A percentile compares a stretch with the other conserved stretches of the same genome.
Conservation (phyloP, 2,888 invertebrate genomes). For the Brenthis hecate region DNA sequence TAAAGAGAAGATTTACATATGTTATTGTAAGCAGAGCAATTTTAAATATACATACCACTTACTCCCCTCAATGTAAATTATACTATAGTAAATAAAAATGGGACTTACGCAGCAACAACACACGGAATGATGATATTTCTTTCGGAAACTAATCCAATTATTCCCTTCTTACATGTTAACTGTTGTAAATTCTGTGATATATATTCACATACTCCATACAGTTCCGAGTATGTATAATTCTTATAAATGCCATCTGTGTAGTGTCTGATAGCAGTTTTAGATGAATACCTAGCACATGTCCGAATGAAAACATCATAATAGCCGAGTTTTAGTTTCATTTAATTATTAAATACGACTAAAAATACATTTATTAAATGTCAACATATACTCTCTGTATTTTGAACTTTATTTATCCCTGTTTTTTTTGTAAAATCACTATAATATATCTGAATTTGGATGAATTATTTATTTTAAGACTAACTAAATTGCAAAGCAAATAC, state of each 20-base stretch:
- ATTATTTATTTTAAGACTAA: too few relatives aligned
- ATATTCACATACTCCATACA: constrained; percentile 74
- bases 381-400: neutral
- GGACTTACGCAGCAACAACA: constrained; percentile 80
- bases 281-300: constrained; percentile 65
- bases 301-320: constrained; percentile 72
- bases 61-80: too few relatives aligned
- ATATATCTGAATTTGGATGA: too few relatives aligned
- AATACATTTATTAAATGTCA: constrained; percentile 8
- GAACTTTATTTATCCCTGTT: constrained; percentile 1
- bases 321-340: constrained; percentile 59
- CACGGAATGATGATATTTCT: constrained; percentile 79
- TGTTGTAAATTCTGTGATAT: constrained; percentile 69
- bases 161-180: constrained; percentile 60
- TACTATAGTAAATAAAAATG: neutral
- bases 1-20: too few relatives aligned
- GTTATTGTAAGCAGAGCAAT: too few relatives aligned
- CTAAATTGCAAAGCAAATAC: too few relatives aligned
- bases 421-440: neutral
- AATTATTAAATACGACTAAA: constrained; percentile 1
- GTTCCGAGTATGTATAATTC: constrained; percentile 69
- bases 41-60: too few relatives aligned
- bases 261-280: constrained; percentile 61
- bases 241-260: constrained; percentile 59
- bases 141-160: constrained; percentile 75